Evolutionary conservation across 2,113 vertebrate genomes (phyloP).

Genomic region (Nycticorax nycticorax): DNA sequence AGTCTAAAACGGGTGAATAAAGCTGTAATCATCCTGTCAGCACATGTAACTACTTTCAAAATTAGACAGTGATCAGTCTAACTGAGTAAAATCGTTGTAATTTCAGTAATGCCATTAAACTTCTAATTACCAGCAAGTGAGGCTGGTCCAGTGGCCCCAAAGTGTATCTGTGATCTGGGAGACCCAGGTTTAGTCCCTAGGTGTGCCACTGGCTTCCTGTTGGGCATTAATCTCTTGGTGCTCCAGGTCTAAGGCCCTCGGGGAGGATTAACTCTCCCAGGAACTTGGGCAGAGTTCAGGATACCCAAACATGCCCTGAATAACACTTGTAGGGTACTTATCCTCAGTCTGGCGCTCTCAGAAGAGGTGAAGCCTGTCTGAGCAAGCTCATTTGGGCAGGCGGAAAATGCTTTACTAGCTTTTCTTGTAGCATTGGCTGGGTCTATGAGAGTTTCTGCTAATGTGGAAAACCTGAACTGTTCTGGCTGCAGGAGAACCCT

Average conservation of each 20-base stretch:
- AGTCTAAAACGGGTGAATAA: slow-evolving; percentile 54
- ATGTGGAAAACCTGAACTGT: background rate
- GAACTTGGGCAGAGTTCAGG: background rate
- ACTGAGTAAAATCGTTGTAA: slow-evolving; percentile 30
- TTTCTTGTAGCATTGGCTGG: background rate
- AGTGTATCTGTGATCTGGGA: background rate
- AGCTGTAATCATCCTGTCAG: slow-evolving; percentile 65
- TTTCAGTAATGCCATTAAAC: slow-evolving; percentile 30
- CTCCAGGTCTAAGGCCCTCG: background rate
- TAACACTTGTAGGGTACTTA: background rate
- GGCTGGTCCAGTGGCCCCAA: background rate
- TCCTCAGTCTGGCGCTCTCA: background rate
- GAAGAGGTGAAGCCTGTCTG: rapidly evolving
- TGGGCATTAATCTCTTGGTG: background rate
- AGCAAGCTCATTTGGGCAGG: background rate
- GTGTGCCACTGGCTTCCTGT: background rate
- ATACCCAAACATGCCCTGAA: background rate
- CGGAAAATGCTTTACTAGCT: background rate
- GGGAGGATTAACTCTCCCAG: background rate
- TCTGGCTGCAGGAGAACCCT: background rate
- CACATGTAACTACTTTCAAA: slow-evolving; percentile 49
- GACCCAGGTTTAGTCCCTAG: background rate
- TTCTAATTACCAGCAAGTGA: background rate
- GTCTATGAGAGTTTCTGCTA: background rate
- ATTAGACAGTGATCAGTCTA: slow-evolving; percentile 50